These are phyloP conservation scores for Linepithema humile DNA, from an alignment of 1,140 invertebrate genomes.

Conservation along the genomic window DNA sequence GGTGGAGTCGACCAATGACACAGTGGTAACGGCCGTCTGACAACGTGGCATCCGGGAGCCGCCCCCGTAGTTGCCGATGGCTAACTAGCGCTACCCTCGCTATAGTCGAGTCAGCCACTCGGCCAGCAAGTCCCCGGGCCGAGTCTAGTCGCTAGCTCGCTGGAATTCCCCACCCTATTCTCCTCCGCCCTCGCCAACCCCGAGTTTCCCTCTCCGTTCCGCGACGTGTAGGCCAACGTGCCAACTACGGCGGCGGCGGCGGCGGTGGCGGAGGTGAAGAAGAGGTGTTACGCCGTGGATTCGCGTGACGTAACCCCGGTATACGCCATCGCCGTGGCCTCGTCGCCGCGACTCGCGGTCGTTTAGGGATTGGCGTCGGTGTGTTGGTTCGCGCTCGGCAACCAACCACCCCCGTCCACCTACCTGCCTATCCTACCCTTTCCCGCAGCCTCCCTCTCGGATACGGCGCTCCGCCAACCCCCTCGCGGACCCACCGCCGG, in stretches of 20 bases:
- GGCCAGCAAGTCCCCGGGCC: slow-evolving; percentile 81
- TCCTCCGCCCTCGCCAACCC: slow-evolving; percentile 44
- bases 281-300: slow-evolving; percentile 60
- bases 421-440: slow-evolving; percentile 14
- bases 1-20: slow-evolving; percentile 82
- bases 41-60: slow-evolving; percentile 78
- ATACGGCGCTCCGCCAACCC: slow-evolving; percentile 16
- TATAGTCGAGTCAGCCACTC: slow-evolving; percentile 79
- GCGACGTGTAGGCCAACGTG: slow-evolving; percentile 61
- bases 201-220: slow-evolving; percentile 2
- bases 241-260: slow-evolving; percentile 48
- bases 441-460: neutral
- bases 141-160: slow-evolving; percentile 65
- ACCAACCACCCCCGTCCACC: slow-evolving; percentile 26
- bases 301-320: slow-evolving; percentile 62
- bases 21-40: slow-evolving; percentile 78
- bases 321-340: slow-evolving; percentile 60
- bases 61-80: slow-evolving; percentile 76
- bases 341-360: slow-evolving; percentile 58
- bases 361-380: slow-evolving; percentile 59
- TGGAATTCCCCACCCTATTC: slow-evolving; percentile 61
- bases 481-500: slow-evolving; percentile 20
- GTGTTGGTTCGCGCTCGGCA: slow-evolving; percentile 57
- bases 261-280: slow-evolving; percentile 32
- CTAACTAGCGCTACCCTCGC: slow-evolving; percentile 78